Base-by-base conservation (phyloP, 2,113 vertebrate genomes). In the Nothoprocta perdicaria region DNA sequence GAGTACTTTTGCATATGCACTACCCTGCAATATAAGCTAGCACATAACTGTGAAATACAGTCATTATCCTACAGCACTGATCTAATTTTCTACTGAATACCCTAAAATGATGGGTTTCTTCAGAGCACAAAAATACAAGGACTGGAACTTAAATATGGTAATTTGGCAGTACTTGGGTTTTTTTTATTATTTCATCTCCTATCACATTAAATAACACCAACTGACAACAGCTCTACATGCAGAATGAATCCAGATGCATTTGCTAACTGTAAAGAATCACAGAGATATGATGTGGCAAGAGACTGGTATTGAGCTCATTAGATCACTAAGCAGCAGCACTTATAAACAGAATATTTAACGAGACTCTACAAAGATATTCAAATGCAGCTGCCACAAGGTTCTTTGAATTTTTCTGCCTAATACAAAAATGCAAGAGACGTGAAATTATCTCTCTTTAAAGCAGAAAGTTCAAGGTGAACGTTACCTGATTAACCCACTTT, bases 51-150 rank as follows among this genome's bases (percentile, higher is more conserved):
- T 84, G 86, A 97, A 97, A 96, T 89, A 95, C 10, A 67, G 53
- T 58, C 80, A 89, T 97, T 95, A 96, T 81, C 96, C 93, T 83
- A 86, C 26, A 94, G 89, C 71, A 89, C 29, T 91, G 93, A 90
- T 93, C 92, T 69, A 69, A 96, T 97, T 96, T 94, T 82, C 66
- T 74, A 43, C 72, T 69, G 62, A 91, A 55, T 79, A 62, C 31
- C 74, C 89, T 86, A 90, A 97, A 96, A 97, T 89, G 58, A 96
- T 94, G 66, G 74, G 48, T 95, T 97, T 94, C 60, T 82, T 92
- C 79, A 80, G 50, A 89, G 67, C 88, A 93, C 43, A 78, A 90
- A 55, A 97, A 94, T 75, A 94, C 80, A 88, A 93, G 33, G 77
- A 88, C 52, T 75, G 15, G 7, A 72, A 81, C 68, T n/a, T 55